Evolutionary conservation across 2,888 invertebrate genomes (phyloP), one percentile per base, ranked within the genome.

Genomic region (Hedya salicella): DNA sequence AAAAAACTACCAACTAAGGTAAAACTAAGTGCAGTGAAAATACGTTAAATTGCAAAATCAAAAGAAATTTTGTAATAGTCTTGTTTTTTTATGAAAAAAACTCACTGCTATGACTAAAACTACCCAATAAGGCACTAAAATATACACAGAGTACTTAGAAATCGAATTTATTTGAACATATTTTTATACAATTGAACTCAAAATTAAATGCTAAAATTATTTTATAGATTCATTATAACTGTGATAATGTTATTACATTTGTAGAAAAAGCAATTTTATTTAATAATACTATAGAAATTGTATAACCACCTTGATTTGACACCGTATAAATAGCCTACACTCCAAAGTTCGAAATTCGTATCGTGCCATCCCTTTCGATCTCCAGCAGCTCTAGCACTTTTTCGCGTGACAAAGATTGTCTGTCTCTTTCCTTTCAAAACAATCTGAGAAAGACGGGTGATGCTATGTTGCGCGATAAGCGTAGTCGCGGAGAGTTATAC

Each of bases 251-350:
- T n/a, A 19, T 44, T 16, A 14, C 13, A 59, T 36, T 36, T 62
- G 68, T 62, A 67, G 61, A 68, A 50, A 30, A 70, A 61, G 46
- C 56, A 64, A 52, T 16, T 19, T 42, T 42, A 40, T 39, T 36
- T 0, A 32, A 36, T 30, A 61, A 42, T 61, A 61, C 50, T 61
- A 42, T 42, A 52, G 3, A 30, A 30, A 30, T 50, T 50, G 0
- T 25, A 30, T 0, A 13, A 48, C 4, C 6, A 36, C 9, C 36
- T 11, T 36, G 9, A 36, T 36, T 25, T 36, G 36, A 36, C 36
- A 36, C 2, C 8, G 2, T 36, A 11, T 36, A 11, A 36, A 13
- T 11, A 36, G 9, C 2, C 9, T 36, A 36, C 36, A 25, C 3
- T 25, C 6, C 25, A 4, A 25, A 3, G 6, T 25, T 3, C 6